These are phyloP conservation scores for Drosophila percnosoma DNA, from an alignment of 2,888 invertebrate genomes.

Conservation along the genomic window DNA sequence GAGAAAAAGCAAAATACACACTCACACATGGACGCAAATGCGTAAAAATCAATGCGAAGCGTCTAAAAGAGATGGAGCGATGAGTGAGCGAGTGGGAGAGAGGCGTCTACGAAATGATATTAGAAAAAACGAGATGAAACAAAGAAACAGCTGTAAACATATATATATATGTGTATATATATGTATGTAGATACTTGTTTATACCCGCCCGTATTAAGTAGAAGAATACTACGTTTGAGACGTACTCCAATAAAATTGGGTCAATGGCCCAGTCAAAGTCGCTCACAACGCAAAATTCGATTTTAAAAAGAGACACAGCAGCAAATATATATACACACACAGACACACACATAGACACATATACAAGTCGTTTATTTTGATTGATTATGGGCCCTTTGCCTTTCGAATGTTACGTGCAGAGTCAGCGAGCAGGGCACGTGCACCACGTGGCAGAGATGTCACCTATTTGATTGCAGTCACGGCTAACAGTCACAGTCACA, in stretches of 20 bases:
- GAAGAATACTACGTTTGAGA: conserved; percentile 5
- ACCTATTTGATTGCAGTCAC: conserved; percentile 1
- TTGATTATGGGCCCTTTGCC: conserved; percentile 60
- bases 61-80: conserved; percentile 29
- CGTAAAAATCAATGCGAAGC: conserved; percentile 33
- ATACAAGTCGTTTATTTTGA: conserved; percentile 21
- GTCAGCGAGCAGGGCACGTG: conserved; percentile 55
- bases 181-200: not conserved
- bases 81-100: conserved; percentile 14
- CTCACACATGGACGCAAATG: conserved; percentile 22
- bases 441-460: conserved; percentile 52
- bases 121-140: conserved; percentile 36
- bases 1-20: conserved; percentile 23
- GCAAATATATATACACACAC: not conserved
- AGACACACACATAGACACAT: not conserved
- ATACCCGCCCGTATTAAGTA: not conserved
- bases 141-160: conserved; percentile 35
- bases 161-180: not conserved
- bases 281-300: conserved; percentile 17
- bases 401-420: conserved; percentile 62
- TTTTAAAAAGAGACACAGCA: conserved; percentile 13
- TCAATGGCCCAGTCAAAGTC: conserved; percentile 77
- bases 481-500: conserved; percentile 3
- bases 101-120: not conserved
- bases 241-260: conserved; percentile 53